phyloP scores from a whole-genome alignment of 2,888 invertebrate genomes.

The Rosalia funebris region DNA sequence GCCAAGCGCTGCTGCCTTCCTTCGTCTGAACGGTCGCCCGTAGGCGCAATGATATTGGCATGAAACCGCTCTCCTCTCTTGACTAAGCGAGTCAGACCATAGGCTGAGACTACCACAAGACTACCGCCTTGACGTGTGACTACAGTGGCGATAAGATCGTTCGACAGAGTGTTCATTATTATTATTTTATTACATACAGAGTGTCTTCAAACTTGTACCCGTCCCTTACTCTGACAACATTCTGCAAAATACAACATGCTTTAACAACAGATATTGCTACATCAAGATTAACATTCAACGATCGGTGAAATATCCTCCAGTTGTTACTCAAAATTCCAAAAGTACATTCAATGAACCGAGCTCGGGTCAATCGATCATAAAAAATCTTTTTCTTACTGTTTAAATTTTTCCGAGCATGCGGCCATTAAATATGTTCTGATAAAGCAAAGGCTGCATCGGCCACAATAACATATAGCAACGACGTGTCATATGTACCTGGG shows the following conservation, averaged over 20 bases:
- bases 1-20: too few relatives aligned
- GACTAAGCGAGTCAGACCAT: too few relatives aligned
- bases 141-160: too few relatives aligned
- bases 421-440: conserved; percentile 25
- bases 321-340: conserved; percentile 32
- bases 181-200: background rate
- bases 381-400: conserved; percentile 8
- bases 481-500: conserved; percentile 2
- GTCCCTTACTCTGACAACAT: background rate
- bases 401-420: conserved; percentile 25
- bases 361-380: conserved; percentile 16
- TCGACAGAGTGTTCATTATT: too few relatives aligned
- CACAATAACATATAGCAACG: conserved; percentile 27
- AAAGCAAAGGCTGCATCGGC: conserved; percentile 35
- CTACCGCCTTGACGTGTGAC: too few relatives aligned
- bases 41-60: too few relatives aligned
- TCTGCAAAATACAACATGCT: background rate
- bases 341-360: conserved; percentile 20
- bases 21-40: too few relatives aligned
- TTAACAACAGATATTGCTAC: background rate
- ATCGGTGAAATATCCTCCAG: conserved; percentile 17
- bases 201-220: background rate
- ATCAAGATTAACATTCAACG: background rate
- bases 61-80: too few relatives aligned
- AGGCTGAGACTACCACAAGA: too few relatives aligned